phyloP scores from a whole-genome alignment of 2,888 invertebrate species.

The Xestia xanthographa region DNA sequence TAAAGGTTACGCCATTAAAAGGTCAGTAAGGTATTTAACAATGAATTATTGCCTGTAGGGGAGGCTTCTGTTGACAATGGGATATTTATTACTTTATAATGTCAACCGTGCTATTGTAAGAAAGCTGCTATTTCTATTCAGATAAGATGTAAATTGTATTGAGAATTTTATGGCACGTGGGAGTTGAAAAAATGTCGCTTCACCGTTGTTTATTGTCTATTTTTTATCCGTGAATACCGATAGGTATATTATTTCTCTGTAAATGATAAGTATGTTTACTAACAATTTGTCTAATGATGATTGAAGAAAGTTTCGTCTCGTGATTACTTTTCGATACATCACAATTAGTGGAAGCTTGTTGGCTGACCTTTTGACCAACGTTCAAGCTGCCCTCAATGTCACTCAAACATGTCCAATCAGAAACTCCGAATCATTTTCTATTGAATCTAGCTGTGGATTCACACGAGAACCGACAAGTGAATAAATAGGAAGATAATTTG shows the following conservation, averaged over 20 bases:
- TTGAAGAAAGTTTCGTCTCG: constrained; percentile 49
- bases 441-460: constrained; percentile 38
- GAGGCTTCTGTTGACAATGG: constrained; percentile 67
- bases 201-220: constrained; percentile 50
- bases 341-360: constrained; percentile 44
- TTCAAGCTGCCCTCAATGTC: constrained; percentile 51
- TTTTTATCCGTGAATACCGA: constrained; percentile 32
- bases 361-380: constrained; percentile 28
- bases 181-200: constrained; percentile 55
- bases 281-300: constrained; percentile 54
- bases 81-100: constrained; percentile 69
- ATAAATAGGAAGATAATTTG: constrained; percentile 21
- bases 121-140: constrained; percentile 38
- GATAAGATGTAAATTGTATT: constrained; percentile 43
- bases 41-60: constrained; percentile 68
- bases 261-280: constrained; percentile 55
- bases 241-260: constrained; percentile 23
- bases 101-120: constrained; percentile 63
- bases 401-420: constrained; percentile 53
- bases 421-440: constrained; percentile 47
- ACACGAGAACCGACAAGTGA: background rate
- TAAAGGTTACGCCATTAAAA: constrained; percentile 63
- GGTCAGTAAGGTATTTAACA: constrained; percentile 62
- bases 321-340: constrained; percentile 29
- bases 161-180: constrained; percentile 38